Base-by-base conservation (phyloP, 2,888 invertebrate genomes). In the Tanypteryx hageni region DNA sequence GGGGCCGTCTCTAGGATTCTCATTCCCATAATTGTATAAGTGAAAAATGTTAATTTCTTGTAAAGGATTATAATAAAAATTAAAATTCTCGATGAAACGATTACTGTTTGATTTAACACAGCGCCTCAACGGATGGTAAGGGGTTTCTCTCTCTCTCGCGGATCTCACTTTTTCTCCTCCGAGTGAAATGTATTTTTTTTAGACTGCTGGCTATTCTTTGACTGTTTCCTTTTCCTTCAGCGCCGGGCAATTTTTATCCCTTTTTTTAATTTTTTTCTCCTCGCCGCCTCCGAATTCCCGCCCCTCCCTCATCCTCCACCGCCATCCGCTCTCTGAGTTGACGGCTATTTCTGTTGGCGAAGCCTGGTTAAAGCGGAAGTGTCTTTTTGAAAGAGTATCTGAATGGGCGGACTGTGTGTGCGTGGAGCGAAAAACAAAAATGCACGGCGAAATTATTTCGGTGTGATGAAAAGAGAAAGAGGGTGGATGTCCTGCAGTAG, bases 231-330 rank as follows among this genome's bases (percentile, higher is more conserved):
- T 68, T 61, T 68, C 56, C 68, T 64, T 64, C 68, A 44, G 68
- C 89, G 16, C n/a, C 61, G 64, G 56, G 31, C 16, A 59, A 22
- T 59, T 64, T 18, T 56, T 44, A 18, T 68, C 31, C 5, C 14
- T 27, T 31, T 13, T 89, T 18, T 18, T 61, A 27, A n/a, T n/a
- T 18, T 86, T 86, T 64, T 31, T 22, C 31, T 18, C 31, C 56
- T 56, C 44, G 14, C 18, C 76, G 8, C 18, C 8, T 76, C 76
- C 27, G 0, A n/a, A n/a, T 76, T 27, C 27, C 76, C 83, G 10
- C 56, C 94, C 94, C 94, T 94, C 92, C 92, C 81, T 84, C 92
- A 89, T 59, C 9, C 10, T 85, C 64, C n/a, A 44, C 92, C 83
- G n/a, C 83, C 92, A 92, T 68, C 92, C 85, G 92, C 58, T n/a